These are phyloP conservation scores for Dryadula phaetusa DNA, from an alignment of 2,888 invertebrate genomes.

Conservation along the genomic window DNA sequence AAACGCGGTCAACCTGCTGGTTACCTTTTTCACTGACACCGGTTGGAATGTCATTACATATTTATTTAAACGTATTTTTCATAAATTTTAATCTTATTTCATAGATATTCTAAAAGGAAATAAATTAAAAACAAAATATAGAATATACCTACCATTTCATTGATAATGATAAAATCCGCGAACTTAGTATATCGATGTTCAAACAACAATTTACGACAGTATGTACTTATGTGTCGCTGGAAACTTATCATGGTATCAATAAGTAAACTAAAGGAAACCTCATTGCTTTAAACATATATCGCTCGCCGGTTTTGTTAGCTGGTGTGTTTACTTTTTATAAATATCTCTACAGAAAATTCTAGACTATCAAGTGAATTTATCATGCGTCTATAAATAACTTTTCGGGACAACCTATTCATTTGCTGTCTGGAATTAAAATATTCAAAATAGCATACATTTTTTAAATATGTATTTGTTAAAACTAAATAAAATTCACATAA, in stretches of 20 bases:
- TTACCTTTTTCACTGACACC: conserved; percentile 16
- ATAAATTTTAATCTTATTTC: background rate
- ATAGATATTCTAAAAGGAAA: background rate
- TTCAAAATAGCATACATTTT: too few species aligned
- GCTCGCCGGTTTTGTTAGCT: conserved; percentile 44
- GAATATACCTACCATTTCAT: conserved; percentile 37
- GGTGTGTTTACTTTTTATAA: conserved; percentile 22
- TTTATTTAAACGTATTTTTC: background rate
- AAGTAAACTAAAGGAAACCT: conserved; percentile 68
- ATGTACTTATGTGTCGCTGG: conserved; percentile 52
- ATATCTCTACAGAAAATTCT: conserved; percentile 15
- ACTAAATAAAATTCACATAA: too few species aligned
- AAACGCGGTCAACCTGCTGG: conserved; percentile 6
- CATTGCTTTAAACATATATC: conserved; percentile 67
- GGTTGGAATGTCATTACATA: background rate
- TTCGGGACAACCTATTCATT: background rate
- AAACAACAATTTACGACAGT: conserved; percentile 53
- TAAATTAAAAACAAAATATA: conserved; percentile 22
- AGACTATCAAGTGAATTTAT: conserved; percentile 5
- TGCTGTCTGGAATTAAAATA: too few species aligned
- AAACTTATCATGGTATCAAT: conserved; percentile 68
- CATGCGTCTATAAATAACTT: background rate
- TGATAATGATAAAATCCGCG: conserved; percentile 59
- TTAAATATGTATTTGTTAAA: too few species aligned
- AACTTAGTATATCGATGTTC: conserved; percentile 54